Evolutionary conservation across 2,113 vertebrate genomes (phyloP).

Genomic region (Phocoena phocoena): DNA sequence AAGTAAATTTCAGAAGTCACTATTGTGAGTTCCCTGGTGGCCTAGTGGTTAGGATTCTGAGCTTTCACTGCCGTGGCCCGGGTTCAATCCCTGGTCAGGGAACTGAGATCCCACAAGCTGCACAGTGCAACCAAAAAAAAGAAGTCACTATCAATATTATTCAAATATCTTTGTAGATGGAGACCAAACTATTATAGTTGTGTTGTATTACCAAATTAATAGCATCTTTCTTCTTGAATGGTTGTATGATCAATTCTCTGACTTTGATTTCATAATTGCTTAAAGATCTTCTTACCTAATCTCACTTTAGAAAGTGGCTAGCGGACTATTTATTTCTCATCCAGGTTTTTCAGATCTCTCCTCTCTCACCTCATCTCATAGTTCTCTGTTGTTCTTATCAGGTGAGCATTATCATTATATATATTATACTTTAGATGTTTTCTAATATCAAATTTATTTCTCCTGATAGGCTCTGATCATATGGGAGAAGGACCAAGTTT

Average conservation of each 20-base stretch:
- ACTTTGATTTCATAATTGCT: neutral
- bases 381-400: neutral
- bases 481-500: neutral
- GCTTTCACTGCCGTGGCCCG: neutral
- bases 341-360: neutral
- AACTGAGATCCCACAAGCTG: neutral
- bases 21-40: neutral
- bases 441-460: neutral
- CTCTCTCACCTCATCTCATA: neutral
- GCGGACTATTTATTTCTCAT: neutral
- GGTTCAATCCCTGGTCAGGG: neutral
- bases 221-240: neutral
- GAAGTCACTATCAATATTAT: neutral
- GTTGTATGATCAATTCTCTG: neutral
- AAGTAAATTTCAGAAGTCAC: neutral
- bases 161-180: neutral
- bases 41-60: neutral
- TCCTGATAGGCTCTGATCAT: neutral
- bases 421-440: neutral
- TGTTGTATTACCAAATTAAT: neutral
- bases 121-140: rapidly evolving
- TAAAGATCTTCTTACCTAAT: neutral
- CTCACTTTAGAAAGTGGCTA: neutral
- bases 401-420: neutral
- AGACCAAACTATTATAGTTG: neutral